Percentiles rank a stretch among this genome's conserved stretches.
Conservation (phyloP, 2,797 vertebrate species). For the Thripadectes ignobilis region DNA sequence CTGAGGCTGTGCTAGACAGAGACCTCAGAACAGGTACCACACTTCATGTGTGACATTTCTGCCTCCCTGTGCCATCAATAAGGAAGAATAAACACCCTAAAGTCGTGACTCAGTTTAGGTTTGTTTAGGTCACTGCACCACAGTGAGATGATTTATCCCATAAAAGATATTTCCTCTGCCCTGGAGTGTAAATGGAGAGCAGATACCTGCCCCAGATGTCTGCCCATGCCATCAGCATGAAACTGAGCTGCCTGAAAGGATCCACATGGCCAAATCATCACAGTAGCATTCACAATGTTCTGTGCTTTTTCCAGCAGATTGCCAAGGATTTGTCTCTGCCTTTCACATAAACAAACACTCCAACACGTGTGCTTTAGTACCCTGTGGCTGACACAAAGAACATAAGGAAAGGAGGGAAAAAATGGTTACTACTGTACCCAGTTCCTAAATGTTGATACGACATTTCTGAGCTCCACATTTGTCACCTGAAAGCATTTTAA, state of each 20-base stretch:
- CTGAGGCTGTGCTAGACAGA: background rate
- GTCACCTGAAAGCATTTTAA: background rate
- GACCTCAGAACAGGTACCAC: background rate
- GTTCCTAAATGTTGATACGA: background rate
- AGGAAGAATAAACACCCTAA: background rate
- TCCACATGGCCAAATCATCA: background rate
- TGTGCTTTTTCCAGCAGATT: background rate
- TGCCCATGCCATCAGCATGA: fast-evolving
- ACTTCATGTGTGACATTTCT: background rate
- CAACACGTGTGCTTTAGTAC: background rate
- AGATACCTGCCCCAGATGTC: background rate
- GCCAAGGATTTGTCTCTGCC: background rate
- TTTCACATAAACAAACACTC: background rate
- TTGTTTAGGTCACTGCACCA: background rate
- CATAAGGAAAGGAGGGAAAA: background rate
- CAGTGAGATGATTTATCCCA: background rate
- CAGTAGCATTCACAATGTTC: background rate
- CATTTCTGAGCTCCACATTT: background rate
- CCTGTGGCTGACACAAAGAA: background rate
- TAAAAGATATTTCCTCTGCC: background rate
- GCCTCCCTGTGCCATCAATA: no score
- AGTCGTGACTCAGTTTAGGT: background rate
- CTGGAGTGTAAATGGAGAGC: background rate
- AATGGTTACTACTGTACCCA: background rate
- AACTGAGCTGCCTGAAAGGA: background rate